Conservation (phyloP, 2,888 invertebrate species). For the Sepioteuthis lessoniana region DNA sequence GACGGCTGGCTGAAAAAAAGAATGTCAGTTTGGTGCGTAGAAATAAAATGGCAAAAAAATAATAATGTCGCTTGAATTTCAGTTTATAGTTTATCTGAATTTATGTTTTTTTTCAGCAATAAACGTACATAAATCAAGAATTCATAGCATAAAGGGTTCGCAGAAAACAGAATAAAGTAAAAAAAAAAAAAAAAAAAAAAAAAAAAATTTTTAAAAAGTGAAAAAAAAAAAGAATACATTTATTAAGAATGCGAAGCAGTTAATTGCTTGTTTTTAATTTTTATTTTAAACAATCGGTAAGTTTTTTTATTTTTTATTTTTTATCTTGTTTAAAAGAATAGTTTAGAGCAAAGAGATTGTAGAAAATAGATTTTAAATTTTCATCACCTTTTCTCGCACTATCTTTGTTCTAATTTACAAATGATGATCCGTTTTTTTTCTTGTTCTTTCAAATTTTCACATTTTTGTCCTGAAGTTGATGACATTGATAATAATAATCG, state of each 20-base stretch:
- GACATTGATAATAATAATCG: neutral
- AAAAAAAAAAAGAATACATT: neutral
- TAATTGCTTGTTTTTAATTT: neutral
- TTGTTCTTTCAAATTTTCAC: neutral
- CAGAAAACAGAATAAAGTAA: neutral
- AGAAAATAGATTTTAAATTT: neutral
- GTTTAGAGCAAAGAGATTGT: neutral
- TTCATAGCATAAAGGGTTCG: slow-evolving; percentile 10
- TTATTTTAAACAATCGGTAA: neutral
- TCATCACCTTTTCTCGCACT: neutral
- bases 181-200: neutral
- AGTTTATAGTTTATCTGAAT: neutral
- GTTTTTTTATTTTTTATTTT: neutral
- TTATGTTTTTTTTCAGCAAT: neutral
- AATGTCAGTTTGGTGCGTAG: neutral
- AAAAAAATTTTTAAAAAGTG: too few relatives aligned
- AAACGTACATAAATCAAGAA: neutral
- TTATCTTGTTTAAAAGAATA: too few relatives aligned
- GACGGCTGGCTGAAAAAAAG: neutral
- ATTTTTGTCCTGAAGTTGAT: neutral
- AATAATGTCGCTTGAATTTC: neutral
- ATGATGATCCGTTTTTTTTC: neutral
- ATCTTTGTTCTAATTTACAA: neutral
- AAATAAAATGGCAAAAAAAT: neutral
- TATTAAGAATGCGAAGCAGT: neutral